Evolutionary conservation across 2,797 vertebrate genomes (phyloP).

Genomic region (Hyperoplus immaculatus): DNA sequence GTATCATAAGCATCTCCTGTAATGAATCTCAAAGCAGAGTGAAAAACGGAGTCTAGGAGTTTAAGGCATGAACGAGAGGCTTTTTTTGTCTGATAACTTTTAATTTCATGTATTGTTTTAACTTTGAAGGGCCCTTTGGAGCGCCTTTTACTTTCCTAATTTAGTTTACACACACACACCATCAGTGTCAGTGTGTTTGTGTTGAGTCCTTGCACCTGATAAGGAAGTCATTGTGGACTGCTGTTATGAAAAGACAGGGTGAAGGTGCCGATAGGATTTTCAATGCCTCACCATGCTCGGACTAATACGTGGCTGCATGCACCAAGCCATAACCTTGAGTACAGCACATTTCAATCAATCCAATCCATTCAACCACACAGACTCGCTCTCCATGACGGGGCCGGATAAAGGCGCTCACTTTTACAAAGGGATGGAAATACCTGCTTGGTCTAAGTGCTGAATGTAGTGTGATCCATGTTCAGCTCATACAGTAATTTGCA

Average conservation of each 20-base stretch:
- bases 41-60: too few relatives aligned
- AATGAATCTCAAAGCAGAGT: too few relatives aligned
- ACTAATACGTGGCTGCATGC: slow-evolving; percentile 1
- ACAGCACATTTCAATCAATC: slow-evolving; percentile 46
- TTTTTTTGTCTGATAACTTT: slow-evolving; percentile 12
- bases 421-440: background rate
- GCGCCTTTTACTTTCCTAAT: slow-evolving; percentile 2
- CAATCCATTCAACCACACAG: slow-evolving; percentile 5
- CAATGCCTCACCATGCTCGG: slow-evolving; percentile 41
- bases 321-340: slow-evolving; percentile 45
- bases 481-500: background rate
- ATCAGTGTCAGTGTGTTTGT: slow-evolving; percentile 44
- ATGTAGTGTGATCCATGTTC: slow-evolving; percentile 3
- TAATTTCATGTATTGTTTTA: slow-evolving; percentile 54
- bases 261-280: slow-evolving; percentile 57
- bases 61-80: background rate
- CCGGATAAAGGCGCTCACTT: slow-evolving; percentile 33
- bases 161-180: slow-evolving; percentile 3
- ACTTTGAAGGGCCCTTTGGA: slow-evolving; percentile 38
- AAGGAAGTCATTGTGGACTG: slow-evolving; percentile 64
- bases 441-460: background rate
- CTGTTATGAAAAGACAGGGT: slow-evolving; percentile 62
- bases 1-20: too few relatives aligned
- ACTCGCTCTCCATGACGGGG: background rate
- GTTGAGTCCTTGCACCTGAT: slow-evolving; percentile 56